These are phyloP conservation scores for Drosophila mayaguana DNA, from an alignment of 2,888 invertebrate species.

Conservation along the genomic window DNA sequence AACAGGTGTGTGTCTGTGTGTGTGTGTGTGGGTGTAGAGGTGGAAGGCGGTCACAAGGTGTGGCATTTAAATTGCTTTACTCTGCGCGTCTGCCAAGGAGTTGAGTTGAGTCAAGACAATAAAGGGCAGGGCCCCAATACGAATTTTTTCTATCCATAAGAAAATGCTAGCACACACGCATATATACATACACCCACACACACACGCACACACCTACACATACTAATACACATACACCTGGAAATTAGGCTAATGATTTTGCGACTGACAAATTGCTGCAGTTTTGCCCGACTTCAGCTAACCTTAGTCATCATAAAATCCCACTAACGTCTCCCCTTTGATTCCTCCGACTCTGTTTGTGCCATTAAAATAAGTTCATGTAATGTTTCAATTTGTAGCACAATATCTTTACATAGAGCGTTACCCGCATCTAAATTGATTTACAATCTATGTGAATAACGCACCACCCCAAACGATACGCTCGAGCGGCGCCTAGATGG, in stretches of 20 bases:
- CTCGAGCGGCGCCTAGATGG: not conserved
- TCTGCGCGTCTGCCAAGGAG: conserved; percentile 69
- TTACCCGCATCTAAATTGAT: conserved; percentile 52
- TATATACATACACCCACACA: conserved; percentile 12
- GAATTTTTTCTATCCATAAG: conserved; percentile 50
- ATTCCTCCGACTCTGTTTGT: conserved; percentile 2
- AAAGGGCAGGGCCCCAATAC: conserved; percentile 59
- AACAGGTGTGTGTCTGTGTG: not conserved
- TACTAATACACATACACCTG: conserved; percentile 2
- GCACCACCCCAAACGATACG: not conserved
- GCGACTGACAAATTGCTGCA: conserved; percentile 73
- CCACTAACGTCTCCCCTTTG: conserved; percentile 7
- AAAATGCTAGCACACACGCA: conserved; percentile 66
- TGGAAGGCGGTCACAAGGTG: conserved; percentile 45
- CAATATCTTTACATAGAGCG: conserved; percentile 24
- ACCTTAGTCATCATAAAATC: conserved; percentile 53
- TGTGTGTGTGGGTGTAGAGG: not conserved
- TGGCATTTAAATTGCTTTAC: conserved; percentile 77
- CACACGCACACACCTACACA: conserved; percentile 19
- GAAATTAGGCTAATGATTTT: conserved; percentile 76
- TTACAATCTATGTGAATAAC: conserved; percentile 35
- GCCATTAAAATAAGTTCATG: conserved; percentile 46
- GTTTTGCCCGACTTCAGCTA: conserved; percentile 48
- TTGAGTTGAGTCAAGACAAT: conserved; percentile 51
- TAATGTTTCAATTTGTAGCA: conserved; percentile 71